These are phyloP conservation scores for Vanacampus margaritifer DNA, from an alignment of 2,113 vertebrate genomes.

Conservation along the genomic window DNA sequence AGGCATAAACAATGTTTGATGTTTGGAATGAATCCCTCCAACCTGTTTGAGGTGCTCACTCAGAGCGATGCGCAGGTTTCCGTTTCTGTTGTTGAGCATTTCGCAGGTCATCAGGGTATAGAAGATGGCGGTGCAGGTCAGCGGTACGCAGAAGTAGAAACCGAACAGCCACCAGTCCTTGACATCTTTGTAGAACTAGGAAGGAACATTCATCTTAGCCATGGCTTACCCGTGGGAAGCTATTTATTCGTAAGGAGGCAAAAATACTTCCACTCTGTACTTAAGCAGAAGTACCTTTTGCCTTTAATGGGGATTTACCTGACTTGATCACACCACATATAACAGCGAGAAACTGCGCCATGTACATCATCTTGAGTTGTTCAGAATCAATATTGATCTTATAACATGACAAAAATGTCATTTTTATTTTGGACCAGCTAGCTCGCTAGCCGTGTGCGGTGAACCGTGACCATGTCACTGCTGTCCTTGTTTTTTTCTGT, in stretches of 20 bases:
- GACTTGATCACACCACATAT: too few species aligned
- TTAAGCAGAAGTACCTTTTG: too few species aligned
- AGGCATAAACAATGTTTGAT: background rate
- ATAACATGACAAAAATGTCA: too few species aligned
- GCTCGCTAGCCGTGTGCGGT: too few species aligned
- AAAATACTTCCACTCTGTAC: background rate
- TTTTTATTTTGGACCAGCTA: too few species aligned
- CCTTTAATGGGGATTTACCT: too few species aligned
- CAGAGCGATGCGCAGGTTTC: slow-evolving; percentile 89
- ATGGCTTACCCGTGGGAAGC: background rate
- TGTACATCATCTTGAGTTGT: too few species aligned
- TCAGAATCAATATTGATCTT: too few species aligned
- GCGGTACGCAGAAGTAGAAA: slow-evolving; percentile 93
- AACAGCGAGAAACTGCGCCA: too few species aligned
- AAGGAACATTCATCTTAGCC: background rate
- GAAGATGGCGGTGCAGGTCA: slow-evolving; percentile 88
- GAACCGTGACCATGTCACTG: too few species aligned
- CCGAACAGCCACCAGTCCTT: slow-evolving; percentile 99
- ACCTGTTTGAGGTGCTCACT: slow-evolving; percentile 98
- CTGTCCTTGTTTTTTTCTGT: too few species aligned
- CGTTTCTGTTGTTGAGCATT: slow-evolving; percentile 94
- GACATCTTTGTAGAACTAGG: slow-evolving; percentile 80
- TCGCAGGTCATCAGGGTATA: slow-evolving; percentile 95
- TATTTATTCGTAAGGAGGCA: background rate
- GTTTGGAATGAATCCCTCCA: slow-evolving; percentile 12